Conservation (phyloP, 2,888 invertebrate species). For the Anorthoa munda region DNA sequence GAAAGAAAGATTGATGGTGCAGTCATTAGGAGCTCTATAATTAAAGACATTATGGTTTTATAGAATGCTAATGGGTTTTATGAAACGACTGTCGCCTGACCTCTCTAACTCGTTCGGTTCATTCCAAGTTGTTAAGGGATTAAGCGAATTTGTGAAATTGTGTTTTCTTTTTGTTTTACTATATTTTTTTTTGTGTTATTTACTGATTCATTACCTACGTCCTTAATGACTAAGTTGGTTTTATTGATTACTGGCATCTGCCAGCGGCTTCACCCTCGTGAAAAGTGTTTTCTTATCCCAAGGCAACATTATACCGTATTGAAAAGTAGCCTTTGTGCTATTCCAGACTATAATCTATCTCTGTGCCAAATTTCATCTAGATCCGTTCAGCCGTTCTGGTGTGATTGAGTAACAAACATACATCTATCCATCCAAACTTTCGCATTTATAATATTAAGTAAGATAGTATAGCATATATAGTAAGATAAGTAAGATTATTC, state of each 20-base stretch:
- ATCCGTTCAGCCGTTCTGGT: too few species aligned
- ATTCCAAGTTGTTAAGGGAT: conserved; percentile 32
- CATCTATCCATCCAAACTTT: too few species aligned
- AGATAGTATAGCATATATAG: too few species aligned
- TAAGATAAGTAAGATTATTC: too few species aligned
- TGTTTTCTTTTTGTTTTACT: conserved; percentile 15
- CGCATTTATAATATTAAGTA: too few species aligned
- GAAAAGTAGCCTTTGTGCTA: too few species aligned
- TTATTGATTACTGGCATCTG: background rate
- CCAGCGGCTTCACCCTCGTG: too few species aligned
- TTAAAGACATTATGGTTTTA: conserved; percentile 52
- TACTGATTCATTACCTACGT: background rate
- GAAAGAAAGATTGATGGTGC: conserved; percentile 53
- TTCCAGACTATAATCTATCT: too few species aligned
- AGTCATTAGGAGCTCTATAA: conserved; percentile 52
- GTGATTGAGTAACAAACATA: too few species aligned
- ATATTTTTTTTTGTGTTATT: background rate
- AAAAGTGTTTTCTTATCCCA: too few species aligned
- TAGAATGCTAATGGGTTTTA: conserved; percentile 60
- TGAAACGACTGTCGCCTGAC: conserved; percentile 51
- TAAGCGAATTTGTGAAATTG: conserved; percentile 8
- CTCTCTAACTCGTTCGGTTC: conserved; percentile 47
- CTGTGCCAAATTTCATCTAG: too few species aligned
- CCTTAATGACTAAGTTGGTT: background rate
- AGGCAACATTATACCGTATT: too few species aligned